A percentile compares a stretch with the other conserved stretches of the same genome.
Conservation (phyloP, 2,113 vertebrate species). For the Callopanchax toddi region DNA sequence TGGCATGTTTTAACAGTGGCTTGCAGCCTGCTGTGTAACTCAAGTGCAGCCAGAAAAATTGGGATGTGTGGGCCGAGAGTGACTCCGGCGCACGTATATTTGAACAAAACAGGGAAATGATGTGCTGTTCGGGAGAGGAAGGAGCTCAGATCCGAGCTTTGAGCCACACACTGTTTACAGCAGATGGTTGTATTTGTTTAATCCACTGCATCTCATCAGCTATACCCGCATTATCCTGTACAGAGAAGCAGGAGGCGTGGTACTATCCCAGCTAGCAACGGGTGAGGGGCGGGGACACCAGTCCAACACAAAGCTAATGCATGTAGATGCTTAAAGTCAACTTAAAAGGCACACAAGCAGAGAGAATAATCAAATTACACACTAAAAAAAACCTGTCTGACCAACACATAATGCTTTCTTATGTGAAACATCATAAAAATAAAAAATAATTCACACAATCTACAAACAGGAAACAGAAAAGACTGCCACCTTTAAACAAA, state of each 20-base stretch:
- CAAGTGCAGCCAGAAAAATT: constrained; percentile 49
- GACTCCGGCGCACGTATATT: constrained; percentile 2
- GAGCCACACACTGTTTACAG: constrained; percentile 29
- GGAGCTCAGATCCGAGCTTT: constrained; percentile 27
- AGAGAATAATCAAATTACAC: not conserved
- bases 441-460: not conserved
- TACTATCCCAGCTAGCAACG: not conserved
- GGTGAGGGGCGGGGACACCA: not conserved
- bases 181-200: constrained; percentile 46
- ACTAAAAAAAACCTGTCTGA: not conserved
- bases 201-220: constrained; percentile 21
- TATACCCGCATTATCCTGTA: constrained; percentile 10
- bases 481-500: not conserved
- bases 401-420: not conserved
- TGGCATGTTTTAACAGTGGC: constrained; percentile 60
- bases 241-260: not conserved
- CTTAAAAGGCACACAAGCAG: not conserved
- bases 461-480: not conserved
- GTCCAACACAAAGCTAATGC: not conserved
- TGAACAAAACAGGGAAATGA: constrained; percentile 31
- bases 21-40: constrained; percentile 41
- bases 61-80: constrained; percentile 31
- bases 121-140: constrained; percentile 20
- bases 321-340: not conserved
- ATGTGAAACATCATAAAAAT: not conserved